Evolutionary conservation across 2,888 invertebrate genomes (phyloP).

Genomic region (Noctua fimbriata): DNA sequence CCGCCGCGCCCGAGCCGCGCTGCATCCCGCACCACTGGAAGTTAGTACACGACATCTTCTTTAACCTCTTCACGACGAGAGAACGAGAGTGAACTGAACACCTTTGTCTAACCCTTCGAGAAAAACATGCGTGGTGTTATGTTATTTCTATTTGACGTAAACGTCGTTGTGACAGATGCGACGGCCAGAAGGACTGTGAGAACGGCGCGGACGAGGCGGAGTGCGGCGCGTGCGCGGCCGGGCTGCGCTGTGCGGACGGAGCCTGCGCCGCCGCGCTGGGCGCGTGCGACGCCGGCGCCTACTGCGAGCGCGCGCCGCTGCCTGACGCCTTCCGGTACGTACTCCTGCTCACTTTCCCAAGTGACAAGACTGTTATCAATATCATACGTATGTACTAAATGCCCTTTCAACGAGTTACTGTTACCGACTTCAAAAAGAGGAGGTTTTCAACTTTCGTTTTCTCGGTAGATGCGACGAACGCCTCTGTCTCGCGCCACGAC

Average conservation of each 20-base stretch:
- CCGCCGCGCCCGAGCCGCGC: conserved; percentile 78
- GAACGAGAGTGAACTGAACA: neutral
- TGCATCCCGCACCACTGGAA: conserved; percentile 84
- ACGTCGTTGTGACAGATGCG: conserved; percentile 90
- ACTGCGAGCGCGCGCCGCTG: conserved; percentile 82
- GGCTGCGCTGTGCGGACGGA: conserved; percentile 91
- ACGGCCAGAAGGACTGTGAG: conserved; percentile 95
- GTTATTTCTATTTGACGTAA: neutral
- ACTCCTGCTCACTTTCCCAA: neutral
- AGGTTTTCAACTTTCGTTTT: neutral
- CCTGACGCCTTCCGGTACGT: conserved; percentile 81
- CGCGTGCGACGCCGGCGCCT: conserved; percentile 91
- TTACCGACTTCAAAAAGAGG: neutral
- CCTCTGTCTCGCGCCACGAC: conserved; percentile 92
- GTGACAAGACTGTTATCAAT: neutral
- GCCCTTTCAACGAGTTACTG: neutral
- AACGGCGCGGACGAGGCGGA: conserved; percentile 93
- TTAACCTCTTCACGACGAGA: neutral
- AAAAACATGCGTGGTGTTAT: neutral
- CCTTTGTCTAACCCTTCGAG: neutral
- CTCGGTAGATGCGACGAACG: conserved; percentile 91
- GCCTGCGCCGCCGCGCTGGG: conserved; percentile 92
- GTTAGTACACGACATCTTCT: conserved; percentile 66
- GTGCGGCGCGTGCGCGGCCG: conserved; percentile 93
- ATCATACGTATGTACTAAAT: no score